A percentile compares a stretch with the other conserved stretches of the same genome.
Evolutionary conservation across 2,888 invertebrate species (phyloP).

Genomic region (Hyles lineata): DNA sequence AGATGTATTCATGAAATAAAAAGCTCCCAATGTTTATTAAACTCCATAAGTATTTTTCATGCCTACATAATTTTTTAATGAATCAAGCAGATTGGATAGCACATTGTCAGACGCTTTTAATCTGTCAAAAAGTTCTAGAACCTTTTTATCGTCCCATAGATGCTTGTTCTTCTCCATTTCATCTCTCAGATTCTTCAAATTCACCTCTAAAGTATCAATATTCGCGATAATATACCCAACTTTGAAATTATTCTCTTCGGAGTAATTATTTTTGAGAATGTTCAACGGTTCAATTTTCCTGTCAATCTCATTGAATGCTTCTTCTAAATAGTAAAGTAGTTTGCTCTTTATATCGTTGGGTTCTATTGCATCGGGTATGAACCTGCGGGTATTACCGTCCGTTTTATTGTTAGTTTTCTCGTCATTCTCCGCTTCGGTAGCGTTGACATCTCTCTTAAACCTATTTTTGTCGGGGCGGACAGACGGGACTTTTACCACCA

Average conservation of each 20-base stretch:
- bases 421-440: background rate
- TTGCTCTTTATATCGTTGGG: conserved; percentile 48
- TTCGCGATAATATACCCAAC: conserved; percentile 62
- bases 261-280: conserved; percentile 45
- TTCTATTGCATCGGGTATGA: conserved; percentile 26
- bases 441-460: background rate
- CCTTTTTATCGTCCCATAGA: conserved; percentile 48
- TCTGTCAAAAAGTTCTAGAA: conserved; percentile 55
- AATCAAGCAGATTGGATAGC: conserved; percentile 42
- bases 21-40: background rate
- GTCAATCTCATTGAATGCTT: conserved; percentile 51
- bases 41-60: background rate
- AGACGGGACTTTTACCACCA: background rate
- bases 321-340: conserved; percentile 49
- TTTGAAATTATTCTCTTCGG: conserved; percentile 45
- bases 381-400: conserved; percentile 32
- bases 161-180: conserved; percentile 47
- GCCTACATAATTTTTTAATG: conserved; percentile 37
- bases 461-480: background rate
- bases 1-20: background rate
- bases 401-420: conserved; percentile 9
- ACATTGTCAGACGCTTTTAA: conserved; percentile 49
- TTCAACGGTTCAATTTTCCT: conserved; percentile 47
- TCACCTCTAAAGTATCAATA: conserved; percentile 55
- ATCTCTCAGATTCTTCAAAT: conserved; percentile 48